A percentile compares a stretch with the other conserved stretches of the same genome.
These are phyloP conservation scores for Geopemphigus sp. DNA, from an alignment of 1,140 invertebrate species.

Conservation along the genomic window DNA sequence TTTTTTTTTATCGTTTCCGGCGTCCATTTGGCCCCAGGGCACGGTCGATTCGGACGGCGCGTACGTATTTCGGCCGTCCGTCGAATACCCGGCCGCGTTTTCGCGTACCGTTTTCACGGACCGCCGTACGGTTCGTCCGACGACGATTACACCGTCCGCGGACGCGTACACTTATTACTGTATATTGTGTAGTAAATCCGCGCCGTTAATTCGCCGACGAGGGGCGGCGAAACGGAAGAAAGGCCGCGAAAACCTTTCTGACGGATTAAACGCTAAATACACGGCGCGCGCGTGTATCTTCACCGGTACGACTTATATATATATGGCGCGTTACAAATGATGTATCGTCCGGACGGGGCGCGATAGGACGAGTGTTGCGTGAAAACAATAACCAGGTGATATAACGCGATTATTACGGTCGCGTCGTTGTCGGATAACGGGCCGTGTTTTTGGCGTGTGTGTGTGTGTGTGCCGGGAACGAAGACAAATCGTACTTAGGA, in stretches of 20 bases:
- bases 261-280: not conserved
- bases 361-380: not conserved
- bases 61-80: too few species aligned
- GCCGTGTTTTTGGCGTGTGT: too few species aligned
- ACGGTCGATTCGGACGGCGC: not conserved
- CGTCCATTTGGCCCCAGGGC: constrained; percentile 9
- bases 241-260: not conserved
- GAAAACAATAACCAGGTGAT: constrained; percentile 47
- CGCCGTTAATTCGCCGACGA: too few species aligned
- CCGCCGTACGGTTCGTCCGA: too few species aligned
- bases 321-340: constrained; percentile 18
- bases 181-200: too few species aligned
- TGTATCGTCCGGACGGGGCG: not conserved
- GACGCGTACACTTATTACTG: too few species aligned
- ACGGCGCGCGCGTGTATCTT: not conserved
- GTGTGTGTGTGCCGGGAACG: not conserved
- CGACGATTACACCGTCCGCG: too few species aligned
- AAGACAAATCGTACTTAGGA: constrained; percentile 35
- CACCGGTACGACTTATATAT: not conserved
- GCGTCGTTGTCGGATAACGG: not conserved
- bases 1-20: constrained; percentile 26
- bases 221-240: not conserved
- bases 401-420: constrained; percentile 29
- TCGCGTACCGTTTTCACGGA: too few species aligned
- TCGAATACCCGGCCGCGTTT: too few species aligned